These are phyloP conservation scores for Muntiacus reevesi DNA, from an alignment of 2,113 vertebrate genomes.

Conservation along the genomic window DNA sequence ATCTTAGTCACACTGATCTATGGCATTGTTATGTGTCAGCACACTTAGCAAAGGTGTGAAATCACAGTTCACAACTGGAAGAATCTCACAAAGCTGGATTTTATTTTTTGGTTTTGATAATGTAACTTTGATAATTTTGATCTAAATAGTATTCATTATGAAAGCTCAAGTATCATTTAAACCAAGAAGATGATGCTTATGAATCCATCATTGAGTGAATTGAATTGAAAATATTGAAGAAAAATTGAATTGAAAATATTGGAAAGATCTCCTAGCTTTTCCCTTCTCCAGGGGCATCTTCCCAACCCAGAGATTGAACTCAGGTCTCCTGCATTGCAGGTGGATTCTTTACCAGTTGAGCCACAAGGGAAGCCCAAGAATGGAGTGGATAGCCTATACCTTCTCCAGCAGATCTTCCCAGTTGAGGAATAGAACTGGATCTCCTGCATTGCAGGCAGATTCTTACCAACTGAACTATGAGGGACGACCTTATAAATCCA, in stretches of 20 bases:
- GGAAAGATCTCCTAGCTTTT: neutral
- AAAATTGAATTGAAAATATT: neutral
- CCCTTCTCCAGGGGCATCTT: neutral
- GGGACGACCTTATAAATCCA: neutral
- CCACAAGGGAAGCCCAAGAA: too few species aligned
- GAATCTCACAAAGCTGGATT: neutral
- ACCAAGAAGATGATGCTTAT: neutral
- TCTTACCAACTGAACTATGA: neutral
- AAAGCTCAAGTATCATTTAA: neutral
- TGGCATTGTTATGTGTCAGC: neutral
- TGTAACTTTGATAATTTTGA: neutral
- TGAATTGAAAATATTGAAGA: neutral
- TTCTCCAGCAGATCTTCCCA: too few species aligned
- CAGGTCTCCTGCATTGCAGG: neutral
- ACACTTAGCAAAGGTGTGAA: neutral
- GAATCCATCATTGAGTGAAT: neutral
- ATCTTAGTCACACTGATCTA: neutral
- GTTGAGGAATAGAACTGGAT: too few species aligned
- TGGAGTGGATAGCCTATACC: too few species aligned
- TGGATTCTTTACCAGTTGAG: too few species aligned
- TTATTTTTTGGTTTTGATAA: neutral
- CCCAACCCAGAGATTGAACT: neutral
- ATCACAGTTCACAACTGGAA: neutral
- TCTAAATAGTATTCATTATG: neutral
- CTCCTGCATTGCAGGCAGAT: neutral